Base-by-base conservation (phyloP, 2,113 vertebrate genomes). In the Dromiciops gliroides region DNA sequence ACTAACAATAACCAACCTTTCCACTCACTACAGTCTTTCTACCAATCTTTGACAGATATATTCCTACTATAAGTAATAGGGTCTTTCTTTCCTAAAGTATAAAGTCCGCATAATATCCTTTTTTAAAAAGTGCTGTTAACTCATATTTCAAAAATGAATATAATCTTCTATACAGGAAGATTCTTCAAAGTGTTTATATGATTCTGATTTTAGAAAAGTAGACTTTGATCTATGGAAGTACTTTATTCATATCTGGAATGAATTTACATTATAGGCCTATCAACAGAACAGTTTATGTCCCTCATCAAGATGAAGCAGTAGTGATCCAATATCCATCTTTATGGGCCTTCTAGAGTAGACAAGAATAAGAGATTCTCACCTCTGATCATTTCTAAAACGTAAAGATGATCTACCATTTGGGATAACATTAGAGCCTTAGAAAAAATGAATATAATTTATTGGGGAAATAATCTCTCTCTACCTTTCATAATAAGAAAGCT, bases 161-260 rank as follows among this genome's bases (percentile, higher is more conserved):
- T 90, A 93, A 8, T 95, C 56, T 91, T 88, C 12, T 23, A 8
- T 31, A 51, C 8, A 94, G 47, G 22, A 90, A 94, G 95, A 44
- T 90, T 94, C 83, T 95, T 89, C 89, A 92, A 94, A 92, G 88
- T 51, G 7, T 92, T 91, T 91, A 94, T 52, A 88, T 89, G 50
- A 90, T 91, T 92, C 47, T 93, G 28, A 94, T 60, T 97, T 93
- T 90, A 91, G 47, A 48, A 48, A 89, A 49, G 24, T 89, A 26
- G 95, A 95, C 83, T 93, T 88, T 60, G 48, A 93, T 67, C 26
- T 92, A 89, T 47, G 6, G 28, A 94, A 93, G 10, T 56, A 2
- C 14, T 53, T 95, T 92, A 51, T 90, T 92, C 96, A 67, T 88
- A 51, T n/a, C 37, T 24, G 48, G 97, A 97, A 52, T 94, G 93